Percentiles rank a stretch among this genome's conserved stretches.
phyloP scores from a whole-genome alignment of 2,888 invertebrate species.

The Brenthis daphne region DNA sequence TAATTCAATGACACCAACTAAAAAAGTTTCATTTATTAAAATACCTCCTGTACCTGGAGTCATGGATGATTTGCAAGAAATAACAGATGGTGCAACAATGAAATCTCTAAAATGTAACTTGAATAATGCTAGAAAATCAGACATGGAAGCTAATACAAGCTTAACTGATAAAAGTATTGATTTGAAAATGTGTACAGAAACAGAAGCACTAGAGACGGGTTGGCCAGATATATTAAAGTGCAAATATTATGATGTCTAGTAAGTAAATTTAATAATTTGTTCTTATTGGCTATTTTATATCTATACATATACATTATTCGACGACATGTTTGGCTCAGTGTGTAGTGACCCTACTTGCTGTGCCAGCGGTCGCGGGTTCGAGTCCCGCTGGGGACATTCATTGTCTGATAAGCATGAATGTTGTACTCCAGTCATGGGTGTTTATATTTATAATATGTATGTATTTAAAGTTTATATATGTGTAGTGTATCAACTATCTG shows the following conservation, averaged over 20 bases:
- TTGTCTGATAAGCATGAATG: too few relatives aligned
- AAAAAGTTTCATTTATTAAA: constrained; percentile 68
- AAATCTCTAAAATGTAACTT: constrained; percentile 22
- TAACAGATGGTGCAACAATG: constrained; percentile 20
- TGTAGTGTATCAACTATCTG: too few relatives aligned
- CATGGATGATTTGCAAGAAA: constrained; percentile 40
- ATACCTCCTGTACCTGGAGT: constrained; percentile 51
- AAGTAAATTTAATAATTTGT: constrained; percentile 59
- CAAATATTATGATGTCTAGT: constrained; percentile 88
- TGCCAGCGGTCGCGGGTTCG: too few relatives aligned
- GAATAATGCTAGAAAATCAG: constrained; percentile 44
- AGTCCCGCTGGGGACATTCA: too few relatives aligned
- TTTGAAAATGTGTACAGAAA: constrained; percentile 60
- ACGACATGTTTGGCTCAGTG: too few relatives aligned
- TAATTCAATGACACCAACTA: constrained; percentile 65
- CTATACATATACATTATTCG: too few relatives aligned
- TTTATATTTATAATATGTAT: too few relatives aligned
- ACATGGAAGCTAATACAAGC: constrained; percentile 58
- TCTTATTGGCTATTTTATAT: neutral
- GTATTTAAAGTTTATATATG: too few relatives aligned
- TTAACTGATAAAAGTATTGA: constrained; percentile 59
- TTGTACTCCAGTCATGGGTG: too few relatives aligned
- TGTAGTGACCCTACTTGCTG: too few relatives aligned
- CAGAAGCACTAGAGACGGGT: constrained; percentile 60
- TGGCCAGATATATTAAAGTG: constrained; percentile 85